Percentiles rank a stretch among this genome's conserved stretches.
Evolutionary conservation across 2,888 invertebrate genomes (phyloP).

Genomic region (Pegoplata infirma): DNA sequence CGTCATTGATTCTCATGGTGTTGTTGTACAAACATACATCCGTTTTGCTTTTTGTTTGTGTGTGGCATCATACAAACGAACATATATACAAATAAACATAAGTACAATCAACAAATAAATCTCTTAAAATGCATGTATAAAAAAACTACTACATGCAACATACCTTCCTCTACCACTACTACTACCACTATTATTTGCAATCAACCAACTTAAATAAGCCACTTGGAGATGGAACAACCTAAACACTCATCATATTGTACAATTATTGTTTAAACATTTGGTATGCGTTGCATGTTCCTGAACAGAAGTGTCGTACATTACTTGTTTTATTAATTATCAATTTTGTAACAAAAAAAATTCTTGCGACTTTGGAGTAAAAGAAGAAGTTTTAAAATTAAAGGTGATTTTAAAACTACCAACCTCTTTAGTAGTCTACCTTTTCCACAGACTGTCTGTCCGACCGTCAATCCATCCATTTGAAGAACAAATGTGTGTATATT

Average conservation of each 20-base stretch:
- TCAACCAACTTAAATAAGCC: neutral
- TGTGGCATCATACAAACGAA: slow-evolving; percentile 14
- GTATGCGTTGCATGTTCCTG: slow-evolving; percentile 69
- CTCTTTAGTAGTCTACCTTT: slow-evolving; percentile 1
- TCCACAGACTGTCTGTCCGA: slow-evolving; percentile 8
- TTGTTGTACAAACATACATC: slow-evolving; percentile 27
- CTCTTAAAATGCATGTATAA: slow-evolving; percentile 24
- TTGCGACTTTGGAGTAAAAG: slow-evolving; percentile 49
- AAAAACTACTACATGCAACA: too few species aligned
- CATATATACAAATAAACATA: too few species aligned
- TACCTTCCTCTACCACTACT: too few species aligned
- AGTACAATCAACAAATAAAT: slow-evolving; percentile 41
- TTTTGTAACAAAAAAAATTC: slow-evolving; percentile 69
- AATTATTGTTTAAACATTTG: slow-evolving; percentile 64
- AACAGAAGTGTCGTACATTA: slow-evolving; percentile 71
- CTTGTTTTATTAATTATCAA: slow-evolving; percentile 75
- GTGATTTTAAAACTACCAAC: slow-evolving; percentile 17
- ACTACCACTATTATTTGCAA: too few species aligned
- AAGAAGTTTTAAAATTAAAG: slow-evolving; percentile 38
- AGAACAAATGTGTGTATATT: neutral
- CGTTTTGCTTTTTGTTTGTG: slow-evolving; percentile 36
- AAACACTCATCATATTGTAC: slow-evolving; percentile 36
- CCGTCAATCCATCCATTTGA: slow-evolving; percentile 12
- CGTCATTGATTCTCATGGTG: slow-evolving; percentile 65
- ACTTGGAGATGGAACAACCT: too few species aligned